phyloP scores from a whole-genome alignment of 2,797 vertebrate genomes.

The Hozukius guyotensis region DNA sequence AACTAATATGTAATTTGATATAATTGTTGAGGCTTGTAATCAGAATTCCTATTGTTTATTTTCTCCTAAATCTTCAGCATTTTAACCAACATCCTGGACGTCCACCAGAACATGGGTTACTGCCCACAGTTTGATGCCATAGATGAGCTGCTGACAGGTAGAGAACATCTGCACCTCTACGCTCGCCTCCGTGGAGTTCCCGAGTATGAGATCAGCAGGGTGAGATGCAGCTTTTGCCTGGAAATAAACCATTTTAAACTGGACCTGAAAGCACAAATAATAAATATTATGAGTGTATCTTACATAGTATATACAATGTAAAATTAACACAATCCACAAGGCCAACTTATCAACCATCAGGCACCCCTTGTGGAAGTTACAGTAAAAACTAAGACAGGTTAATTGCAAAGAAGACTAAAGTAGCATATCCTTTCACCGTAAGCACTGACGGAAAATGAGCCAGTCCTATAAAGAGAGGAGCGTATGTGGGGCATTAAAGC shows the following conservation, averaged over 20 bases:
- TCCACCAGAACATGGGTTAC: slow-evolving; percentile 96
- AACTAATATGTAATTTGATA: neutral
- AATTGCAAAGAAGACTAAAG: neutral
- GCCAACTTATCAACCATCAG: neutral
- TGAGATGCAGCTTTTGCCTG: slow-evolving; percentile 65
- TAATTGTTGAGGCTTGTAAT: neutral
- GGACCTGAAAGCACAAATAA: neutral
- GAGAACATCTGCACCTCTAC: slow-evolving; percentile 93
- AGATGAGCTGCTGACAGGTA: slow-evolving; percentile 92
- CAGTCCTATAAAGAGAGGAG: neutral
- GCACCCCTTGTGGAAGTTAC: neutral
- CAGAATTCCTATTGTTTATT: neutral
- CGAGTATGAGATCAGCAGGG: slow-evolving; percentile 88
- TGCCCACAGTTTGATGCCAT: slow-evolving; percentile 96
- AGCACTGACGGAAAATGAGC: too few relatives aligned
- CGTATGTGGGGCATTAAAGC: neutral
- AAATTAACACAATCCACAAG: neutral
- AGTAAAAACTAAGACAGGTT: neutral
- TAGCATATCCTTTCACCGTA: neutral
- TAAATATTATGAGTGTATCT: neutral
- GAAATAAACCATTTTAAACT: neutral
- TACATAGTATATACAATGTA: neutral
- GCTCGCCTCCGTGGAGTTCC: slow-evolving; percentile 92
- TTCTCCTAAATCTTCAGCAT: slow-evolving; percentile 77
- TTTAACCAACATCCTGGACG: slow-evolving; percentile 88